A percentile compares a stretch with the other conserved stretches of the same genome.
These are phyloP conservation scores for Drosophila murphyi DNA, from an alignment of 1,140 invertebrate genomes.

Conservation along the genomic window DNA sequence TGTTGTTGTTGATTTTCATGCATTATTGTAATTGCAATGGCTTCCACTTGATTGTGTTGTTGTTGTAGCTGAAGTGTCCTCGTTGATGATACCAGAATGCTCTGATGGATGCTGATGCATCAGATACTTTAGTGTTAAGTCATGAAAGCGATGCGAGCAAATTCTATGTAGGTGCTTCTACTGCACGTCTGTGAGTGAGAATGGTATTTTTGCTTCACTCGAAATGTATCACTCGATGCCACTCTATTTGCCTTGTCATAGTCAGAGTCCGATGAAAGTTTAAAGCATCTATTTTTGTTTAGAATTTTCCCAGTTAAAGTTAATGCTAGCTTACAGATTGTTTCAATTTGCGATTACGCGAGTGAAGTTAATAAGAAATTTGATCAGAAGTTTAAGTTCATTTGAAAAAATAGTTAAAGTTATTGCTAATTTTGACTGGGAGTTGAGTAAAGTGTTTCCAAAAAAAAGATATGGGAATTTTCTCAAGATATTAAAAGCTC, in stretches of 20 bases:
- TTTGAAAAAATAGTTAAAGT: too few species aligned
- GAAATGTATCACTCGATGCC: constrained; percentile 17
- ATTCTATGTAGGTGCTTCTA: constrained; percentile 1
- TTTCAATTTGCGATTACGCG: too few species aligned
- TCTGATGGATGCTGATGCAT: constrained; percentile 52
- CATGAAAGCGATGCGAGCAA: constrained; percentile 36
- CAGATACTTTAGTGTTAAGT: constrained; percentile 38
- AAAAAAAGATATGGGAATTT: too few species aligned
- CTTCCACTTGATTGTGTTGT: constrained; percentile 18
- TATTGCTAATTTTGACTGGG: too few species aligned
- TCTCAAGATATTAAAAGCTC: too few species aligned
- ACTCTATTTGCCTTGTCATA: constrained; percentile 16
- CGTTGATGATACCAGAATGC: constrained; percentile 40
- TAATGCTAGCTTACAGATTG: neutral
- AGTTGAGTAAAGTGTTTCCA: too few species aligned
- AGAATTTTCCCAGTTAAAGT: neutral
- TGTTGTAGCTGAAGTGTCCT: constrained; percentile 31
- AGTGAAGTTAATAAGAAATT: too few species aligned
- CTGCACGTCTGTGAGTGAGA: neutral
- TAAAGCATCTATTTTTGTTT: neutral
- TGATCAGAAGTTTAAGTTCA: too few species aligned
- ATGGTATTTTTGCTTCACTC: neutral
- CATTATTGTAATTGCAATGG: constrained; percentile 58
- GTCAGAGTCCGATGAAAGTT: constrained; percentile 17
- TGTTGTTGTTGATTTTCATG: constrained; percentile 32